These are phyloP conservation scores for Dione vanillae DNA, from an alignment of 2,888 invertebrate species.

Conservation along the genomic window DNA sequence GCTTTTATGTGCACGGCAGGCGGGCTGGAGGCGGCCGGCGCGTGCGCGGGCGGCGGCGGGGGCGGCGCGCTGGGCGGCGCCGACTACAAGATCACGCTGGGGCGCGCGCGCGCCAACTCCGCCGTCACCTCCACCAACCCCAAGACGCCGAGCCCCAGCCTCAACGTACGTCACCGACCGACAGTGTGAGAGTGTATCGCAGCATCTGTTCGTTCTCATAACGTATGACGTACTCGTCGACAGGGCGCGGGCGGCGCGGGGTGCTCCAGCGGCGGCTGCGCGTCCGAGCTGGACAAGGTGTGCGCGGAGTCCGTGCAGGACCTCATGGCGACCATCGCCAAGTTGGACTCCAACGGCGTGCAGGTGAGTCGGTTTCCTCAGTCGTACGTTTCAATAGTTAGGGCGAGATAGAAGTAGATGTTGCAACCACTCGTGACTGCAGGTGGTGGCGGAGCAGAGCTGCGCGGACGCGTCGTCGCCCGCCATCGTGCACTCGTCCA, in stretches of 20 bases:
- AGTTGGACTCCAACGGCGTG: slow-evolving; percentile 93
- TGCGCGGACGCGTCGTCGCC: slow-evolving; percentile 62
- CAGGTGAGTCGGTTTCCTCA: slow-evolving; percentile 81
- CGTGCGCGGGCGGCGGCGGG: slow-evolving; percentile 49
- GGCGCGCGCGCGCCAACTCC: slow-evolving; percentile 59
- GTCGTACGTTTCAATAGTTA: too few relatives aligned
- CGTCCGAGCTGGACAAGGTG: slow-evolving; percentile 88
- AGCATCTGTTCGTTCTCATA: too few relatives aligned
- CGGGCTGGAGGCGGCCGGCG: slow-evolving; percentile 38
- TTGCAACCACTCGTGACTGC: slow-evolving; percentile 55
- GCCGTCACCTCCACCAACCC: slow-evolving; percentile 92
- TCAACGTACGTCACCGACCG: slow-evolving; percentile 70
- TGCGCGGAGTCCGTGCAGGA: slow-evolving; percentile 94
- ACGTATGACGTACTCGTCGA: too few relatives aligned
- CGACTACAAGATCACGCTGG: slow-evolving; percentile 89
- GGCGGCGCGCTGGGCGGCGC: slow-evolving; percentile 57
- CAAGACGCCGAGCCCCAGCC: slow-evolving; percentile 92
- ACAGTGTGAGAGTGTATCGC: too few relatives aligned
- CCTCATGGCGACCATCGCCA: slow-evolving; percentile 94
- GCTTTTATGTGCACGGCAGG: not conserved
- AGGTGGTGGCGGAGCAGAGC: slow-evolving; percentile 59
- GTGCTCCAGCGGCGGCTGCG: slow-evolving; percentile 61
- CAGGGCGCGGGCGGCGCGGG: slow-evolving; percentile 50
- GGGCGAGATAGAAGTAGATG: not conserved
- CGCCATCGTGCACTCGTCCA: slow-evolving; percentile 90